Percentiles rank a stretch among this genome's conserved stretches.
Evolutionary conservation across 64 coral and sea anemone species (phyloP).

Genomic region (Pocillopora damicornis): DNA sequence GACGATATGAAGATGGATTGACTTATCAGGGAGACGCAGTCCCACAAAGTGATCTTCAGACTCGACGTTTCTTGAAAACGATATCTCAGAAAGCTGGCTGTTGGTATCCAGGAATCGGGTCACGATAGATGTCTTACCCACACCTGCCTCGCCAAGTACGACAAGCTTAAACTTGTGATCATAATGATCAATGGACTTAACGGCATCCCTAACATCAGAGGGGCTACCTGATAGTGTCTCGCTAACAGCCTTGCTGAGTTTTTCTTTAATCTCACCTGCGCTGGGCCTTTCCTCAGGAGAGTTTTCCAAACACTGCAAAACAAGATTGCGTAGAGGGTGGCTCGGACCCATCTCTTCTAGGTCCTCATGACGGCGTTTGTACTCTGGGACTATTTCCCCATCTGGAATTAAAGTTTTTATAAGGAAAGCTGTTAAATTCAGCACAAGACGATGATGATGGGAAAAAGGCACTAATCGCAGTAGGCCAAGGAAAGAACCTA

Average conservation of each 20-base stretch:
- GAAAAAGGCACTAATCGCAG: neutral
- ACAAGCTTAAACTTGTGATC: constrained; percentile 62
- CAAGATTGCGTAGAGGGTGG: constrained; percentile 44
- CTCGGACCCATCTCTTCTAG: constrained; percentile 45
- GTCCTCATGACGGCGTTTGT: constrained; percentile 52
- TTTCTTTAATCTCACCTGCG: constrained; percentile 13
- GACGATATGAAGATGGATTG: constrained; percentile 73
- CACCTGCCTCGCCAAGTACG: constrained; percentile 38
- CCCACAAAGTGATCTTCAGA: constrained; percentile 69
- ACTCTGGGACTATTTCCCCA: constrained; percentile 55
- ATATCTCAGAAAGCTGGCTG: neutral
- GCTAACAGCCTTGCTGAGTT: constrained; percentile 2
- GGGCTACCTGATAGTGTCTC: neutral
- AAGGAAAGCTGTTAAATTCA: too few species aligned
- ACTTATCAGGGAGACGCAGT: constrained; percentile 58
- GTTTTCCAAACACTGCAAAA: constrained; percentile 44
- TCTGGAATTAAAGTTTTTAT: constrained; percentile 6
- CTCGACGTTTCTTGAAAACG: neutral
- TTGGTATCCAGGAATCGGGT: constrained; percentile 38
- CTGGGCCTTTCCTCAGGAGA: constrained; percentile 34
- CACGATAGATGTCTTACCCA: constrained; percentile 58
- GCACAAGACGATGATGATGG: neutral
- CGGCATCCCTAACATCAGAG: neutral
- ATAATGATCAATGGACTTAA: neutral
- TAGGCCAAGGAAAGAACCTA: too few species aligned